phyloP scores from a whole-genome alignment of 2,888 invertebrate species.

The Mythimna impura region DNA sequence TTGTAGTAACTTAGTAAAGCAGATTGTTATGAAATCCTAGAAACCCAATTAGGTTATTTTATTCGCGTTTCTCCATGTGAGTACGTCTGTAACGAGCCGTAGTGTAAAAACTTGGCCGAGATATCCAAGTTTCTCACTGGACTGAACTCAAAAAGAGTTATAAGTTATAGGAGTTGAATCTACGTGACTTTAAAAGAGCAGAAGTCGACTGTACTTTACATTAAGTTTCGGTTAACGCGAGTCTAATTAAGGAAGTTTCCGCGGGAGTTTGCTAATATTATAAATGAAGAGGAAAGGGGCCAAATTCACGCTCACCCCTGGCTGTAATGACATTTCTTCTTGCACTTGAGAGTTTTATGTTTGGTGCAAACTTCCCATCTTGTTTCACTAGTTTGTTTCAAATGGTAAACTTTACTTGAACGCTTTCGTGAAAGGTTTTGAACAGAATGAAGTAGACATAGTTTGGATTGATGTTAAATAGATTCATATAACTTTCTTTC shows the following conservation, averaged over 20 bases:
- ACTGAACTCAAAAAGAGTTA: constrained; percentile 72
- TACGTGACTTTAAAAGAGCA: constrained; percentile 82
- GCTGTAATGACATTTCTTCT: constrained; percentile 76
- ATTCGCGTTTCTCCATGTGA: constrained; percentile 33
- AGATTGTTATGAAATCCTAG: constrained; percentile 17
- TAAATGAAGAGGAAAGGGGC: constrained; percentile 82
- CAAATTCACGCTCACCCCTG: constrained; percentile 72
- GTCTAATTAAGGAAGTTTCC: constrained; percentile 83
- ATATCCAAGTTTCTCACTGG: constrained; percentile 73
- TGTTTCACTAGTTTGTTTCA: constrained; percentile 59
- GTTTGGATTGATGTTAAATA: constrained; percentile 38
- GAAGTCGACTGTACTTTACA: constrained; percentile 81
- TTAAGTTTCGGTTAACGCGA: constrained; percentile 82
- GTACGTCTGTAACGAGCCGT: constrained; percentile 56
- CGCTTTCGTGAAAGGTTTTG: constrained; percentile 32
- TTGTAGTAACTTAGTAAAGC: neutral
- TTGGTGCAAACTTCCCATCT: constrained; percentile 65
- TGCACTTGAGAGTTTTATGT: constrained; percentile 68
- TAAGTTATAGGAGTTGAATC: constrained; percentile 75
- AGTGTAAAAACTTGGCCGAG: constrained; percentile 65
- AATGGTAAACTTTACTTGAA: constrained; percentile 44
- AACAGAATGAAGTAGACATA: constrained; percentile 27
- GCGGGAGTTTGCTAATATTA: constrained; percentile 80
- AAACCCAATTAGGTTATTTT: constrained; percentile 18
- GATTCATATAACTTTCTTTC: constrained; percentile 24